A percentile compares a stretch with the other conserved stretches of the same genome.
Conservation (phyloP, 1,140 invertebrate genomes). For the Aplysia californica region DNA sequence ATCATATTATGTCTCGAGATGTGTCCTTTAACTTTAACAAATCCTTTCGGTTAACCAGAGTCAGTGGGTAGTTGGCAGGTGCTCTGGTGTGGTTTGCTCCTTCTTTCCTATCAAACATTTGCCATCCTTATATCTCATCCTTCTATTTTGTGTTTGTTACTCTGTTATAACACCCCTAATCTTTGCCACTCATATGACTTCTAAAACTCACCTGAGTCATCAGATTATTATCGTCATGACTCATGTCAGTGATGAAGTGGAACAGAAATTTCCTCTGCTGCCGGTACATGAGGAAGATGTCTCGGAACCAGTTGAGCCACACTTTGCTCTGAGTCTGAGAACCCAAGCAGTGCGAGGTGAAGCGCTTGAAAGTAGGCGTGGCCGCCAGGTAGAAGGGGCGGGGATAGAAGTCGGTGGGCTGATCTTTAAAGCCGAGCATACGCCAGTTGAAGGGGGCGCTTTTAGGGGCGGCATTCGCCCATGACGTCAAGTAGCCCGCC, state of each 20-base stretch:
- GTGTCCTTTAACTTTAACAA: no score
- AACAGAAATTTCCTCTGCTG: slow-evolving; percentile 84
- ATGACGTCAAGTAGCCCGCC: slow-evolving; percentile 79
- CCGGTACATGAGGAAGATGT: slow-evolving; percentile 75
- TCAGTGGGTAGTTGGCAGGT: no score
- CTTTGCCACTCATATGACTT: no score
- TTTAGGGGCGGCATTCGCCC: slow-evolving; percentile 83
- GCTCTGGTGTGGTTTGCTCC: no score
- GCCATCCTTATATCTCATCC: no score
- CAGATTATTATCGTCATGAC: slow-evolving; percentile 80
- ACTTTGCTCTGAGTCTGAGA: slow-evolving; percentile 79
- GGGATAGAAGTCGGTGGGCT: slow-evolving; percentile 92
- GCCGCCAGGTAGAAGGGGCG: slow-evolving; percentile 80
- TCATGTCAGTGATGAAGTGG: slow-evolving; percentile 86
- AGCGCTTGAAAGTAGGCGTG: slow-evolving; percentile 72
- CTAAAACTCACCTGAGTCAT: slow-evolving; percentile 78
- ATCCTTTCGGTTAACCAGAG: no score
- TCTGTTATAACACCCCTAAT: no score
- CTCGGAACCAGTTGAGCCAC: slow-evolving; percentile 76
- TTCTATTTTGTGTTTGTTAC: no score
- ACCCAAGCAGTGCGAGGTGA: slow-evolving; percentile 75
- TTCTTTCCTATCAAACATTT: no score
- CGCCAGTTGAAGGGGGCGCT: slow-evolving; percentile 89
- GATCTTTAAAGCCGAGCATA: slow-evolving; percentile 84
- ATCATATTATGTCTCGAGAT: no score